Evolutionary conservation across 1,140 invertebrate genomes (phyloP), one percentile per base, ranked within the genome.

Genomic region (Leptinotarsa lineolata): DNA sequence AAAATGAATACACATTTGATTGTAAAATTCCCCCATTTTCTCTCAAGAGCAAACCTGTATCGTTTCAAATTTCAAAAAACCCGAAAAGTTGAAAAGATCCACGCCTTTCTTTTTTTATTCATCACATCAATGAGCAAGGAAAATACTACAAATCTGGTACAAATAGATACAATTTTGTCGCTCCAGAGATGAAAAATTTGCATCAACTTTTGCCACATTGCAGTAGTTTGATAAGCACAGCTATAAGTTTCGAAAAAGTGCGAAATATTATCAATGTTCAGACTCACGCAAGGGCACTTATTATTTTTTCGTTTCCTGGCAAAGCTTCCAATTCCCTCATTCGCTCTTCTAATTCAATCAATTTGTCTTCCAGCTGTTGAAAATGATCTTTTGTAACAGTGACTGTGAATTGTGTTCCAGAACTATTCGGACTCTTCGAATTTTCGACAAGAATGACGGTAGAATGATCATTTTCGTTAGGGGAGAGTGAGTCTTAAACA

Each of bases 21-120:
- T 98, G 96, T 83, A 90, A 95, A 83, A 98, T 99, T 77, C 97
- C 97, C 46, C 95, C 97, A 8, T 98, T 98, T 85, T 97, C 95
- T 4, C 85, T 99, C 64, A 96, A 98, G 85, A 97, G 95, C 79
- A 97, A 97, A 86, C 90, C 91, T 8, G 94, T 95, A 86, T n/a
- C n/a, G n/a, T n/a, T n/a, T n/a, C n/a, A n/a, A n/a, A n/a, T n/a
- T n/a, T n/a, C n/a, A n/a, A n/a, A n/a, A n/a, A n/a, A n/a, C n/a
- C n/a, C n/a, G n/a, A n/a, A n/a, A n/a, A n/a, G n/a, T n/a, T n/a
- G n/a, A n/a, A n/a, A n/a, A n/a, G n/a, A n/a, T n/a, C n/a, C n/a
- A n/a, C n/a, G n/a, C n/a, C n/a, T n/a, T n/a, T n/a, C n/a, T n/a
- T n/a, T n/a, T n/a, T n/a, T n/a, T n/a, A n/a, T n/a, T n/a, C n/a